Base-by-base conservation (phyloP, 1,140 invertebrate species). In the Leptopilina clavipes region DNA sequence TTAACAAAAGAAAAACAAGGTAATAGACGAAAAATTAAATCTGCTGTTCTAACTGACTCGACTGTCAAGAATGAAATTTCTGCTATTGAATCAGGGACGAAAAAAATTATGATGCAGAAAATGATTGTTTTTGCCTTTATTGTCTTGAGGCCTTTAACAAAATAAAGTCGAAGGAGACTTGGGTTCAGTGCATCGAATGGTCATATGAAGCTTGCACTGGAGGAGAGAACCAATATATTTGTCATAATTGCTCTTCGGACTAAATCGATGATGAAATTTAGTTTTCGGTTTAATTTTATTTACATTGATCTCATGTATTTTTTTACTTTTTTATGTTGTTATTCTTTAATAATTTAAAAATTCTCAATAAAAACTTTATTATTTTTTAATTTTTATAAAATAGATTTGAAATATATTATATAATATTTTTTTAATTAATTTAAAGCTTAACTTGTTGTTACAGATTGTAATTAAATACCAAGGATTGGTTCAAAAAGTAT, bases 161-260 rank as follows among this genome's bases (percentile, higher is more conserved):
- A n/a, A 79, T 73, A 40, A 74, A 70, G 59, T 48, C 77, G 3
- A 65, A 73, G 10, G 77, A 81, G 52, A 65, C 71, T 17, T 81
- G 79, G 77, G 56, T 81, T 37, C 76, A 79, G 43, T 77, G 79
- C 70, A 17, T 48, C 2, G 52, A 56, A 74, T 81, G 79, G 77
- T 56, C 79, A 54, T 77, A 81, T 59, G 72, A 72, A 73, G 71
- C 12, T 11, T 81, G 79, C 48, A 78, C 79, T 59, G 71, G 18
- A 14, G 72, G 70, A 14, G 40, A 44, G 25, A 31, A 31, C 5
- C 25, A 31, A 5, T 31, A 31, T 31, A 31, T 31, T 31, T 31
- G 25, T 31, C 25, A 31, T 5, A 31, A 31, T 31, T 31, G 25
- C 25, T 31, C 5, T 2, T 5, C 25, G 1, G 5, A 31, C 1